phyloP scores from a whole-genome alignment of 2,113 vertebrate species.

The Petaurus breviceps region DNA sequence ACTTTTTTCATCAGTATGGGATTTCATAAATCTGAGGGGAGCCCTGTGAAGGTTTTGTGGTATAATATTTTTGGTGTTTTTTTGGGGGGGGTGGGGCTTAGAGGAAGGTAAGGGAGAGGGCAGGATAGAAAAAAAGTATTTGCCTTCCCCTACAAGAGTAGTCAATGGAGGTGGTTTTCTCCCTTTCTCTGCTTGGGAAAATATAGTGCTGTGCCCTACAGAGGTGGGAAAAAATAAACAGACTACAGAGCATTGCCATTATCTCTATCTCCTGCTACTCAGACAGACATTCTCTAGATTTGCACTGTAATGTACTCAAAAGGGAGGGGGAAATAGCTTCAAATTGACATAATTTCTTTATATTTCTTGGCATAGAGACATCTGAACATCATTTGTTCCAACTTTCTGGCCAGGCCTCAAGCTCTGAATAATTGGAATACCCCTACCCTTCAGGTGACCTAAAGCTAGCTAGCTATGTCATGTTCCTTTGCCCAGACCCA shows the following conservation, averaged over 20 bases:
- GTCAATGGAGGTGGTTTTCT: not conserved
- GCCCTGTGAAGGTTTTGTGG: not conserved
- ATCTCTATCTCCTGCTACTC: not conserved
- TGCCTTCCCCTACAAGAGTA: not conserved
- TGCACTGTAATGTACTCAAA: not conserved
- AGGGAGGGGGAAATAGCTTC: not conserved
- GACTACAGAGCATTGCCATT: not conserved
- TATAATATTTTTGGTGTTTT: not conserved
- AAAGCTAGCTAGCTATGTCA: not conserved
- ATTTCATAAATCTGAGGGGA: not conserved
- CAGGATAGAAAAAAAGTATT: not conserved
- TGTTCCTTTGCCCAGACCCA: not conserved
- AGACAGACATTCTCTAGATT: not conserved
- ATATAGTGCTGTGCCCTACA: not conserved
- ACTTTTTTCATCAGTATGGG: not conserved
- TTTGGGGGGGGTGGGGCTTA: not conserved
- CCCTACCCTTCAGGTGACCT: not conserved
- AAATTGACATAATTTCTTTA: not conserved
- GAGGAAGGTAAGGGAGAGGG: not conserved
- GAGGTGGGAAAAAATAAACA: not conserved
- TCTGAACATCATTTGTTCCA: not conserved
- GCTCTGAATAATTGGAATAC: not conserved
- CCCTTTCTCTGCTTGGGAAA: not conserved
- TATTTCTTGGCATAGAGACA: not conserved
- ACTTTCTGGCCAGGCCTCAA: not conserved